Evolutionary conservation across 1,140 invertebrate species (phyloP), one percentile per base, ranked within the genome.

Genomic region (Oppia nitens): DNA sequence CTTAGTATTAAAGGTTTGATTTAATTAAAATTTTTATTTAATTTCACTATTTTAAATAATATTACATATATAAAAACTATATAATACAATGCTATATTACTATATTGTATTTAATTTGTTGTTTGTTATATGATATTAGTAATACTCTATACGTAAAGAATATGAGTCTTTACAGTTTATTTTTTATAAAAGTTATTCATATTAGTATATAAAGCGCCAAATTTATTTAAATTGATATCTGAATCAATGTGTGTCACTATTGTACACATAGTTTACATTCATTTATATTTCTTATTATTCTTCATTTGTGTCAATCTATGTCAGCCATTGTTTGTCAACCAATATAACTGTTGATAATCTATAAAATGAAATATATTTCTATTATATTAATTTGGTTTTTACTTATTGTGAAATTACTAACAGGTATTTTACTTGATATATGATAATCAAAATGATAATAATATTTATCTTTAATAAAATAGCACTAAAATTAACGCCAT

Each of bases 81-180:
- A 40, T 66, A n/a, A n/a, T n/a, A n/a, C n/a, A n/a, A n/a, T n/a
- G n/a, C n/a, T n/a, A n/a, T n/a, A n/a, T n/a, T n/a, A n/a, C n/a
- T n/a, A n/a, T n/a, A n/a, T n/a, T n/a, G n/a, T n/a, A n/a, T 55
- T 48, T 48, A 20, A 21, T 48, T 29, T 47, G 23, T 53, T 17
- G 17, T n/a, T 55, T 55, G 2, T 50, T 47, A n/a, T n/a, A n/a
- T n/a, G n/a, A n/a, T n/a, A n/a, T n/a, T n/a, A n/a, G n/a, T n/a
- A n/a, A n/a, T n/a, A n/a, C n/a, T n/a, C n/a, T n/a, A n/a, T n/a
- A n/a, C n/a, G 65, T 52, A 47, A 28, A 17, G 65, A 62, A 0
- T 45, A 25, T 24, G 64, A 62, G 17, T 60, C 55, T 11, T 64
- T 64, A 17, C 32, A 40, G 32, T 40, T 40, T 40, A 17, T 40